Percentiles rank a stretch among this genome's conserved stretches.
These are phyloP conservation scores for Notothenia coriiceps DNA, from an alignment of 2,113 vertebrate species.

Conservation along the genomic window DNA sequence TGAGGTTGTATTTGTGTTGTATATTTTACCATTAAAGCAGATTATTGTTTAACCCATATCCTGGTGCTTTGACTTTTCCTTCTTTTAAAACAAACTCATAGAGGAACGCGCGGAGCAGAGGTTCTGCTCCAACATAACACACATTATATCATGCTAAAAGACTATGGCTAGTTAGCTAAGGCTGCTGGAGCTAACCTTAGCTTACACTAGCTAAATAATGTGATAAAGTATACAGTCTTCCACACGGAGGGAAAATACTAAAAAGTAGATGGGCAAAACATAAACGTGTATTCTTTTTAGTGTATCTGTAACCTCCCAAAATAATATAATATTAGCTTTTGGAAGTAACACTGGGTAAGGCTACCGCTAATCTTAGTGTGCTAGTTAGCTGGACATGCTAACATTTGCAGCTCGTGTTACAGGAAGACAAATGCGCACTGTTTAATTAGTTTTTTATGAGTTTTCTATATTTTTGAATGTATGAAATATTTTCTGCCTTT, in stretches of 20 bases:
- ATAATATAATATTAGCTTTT: not conserved
- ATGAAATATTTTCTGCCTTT: not conserved
- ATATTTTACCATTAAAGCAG: too few species aligned
- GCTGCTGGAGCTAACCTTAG: not conserved
- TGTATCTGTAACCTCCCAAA: not conserved
- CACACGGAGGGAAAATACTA: not conserved
- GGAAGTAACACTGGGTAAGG: not conserved
- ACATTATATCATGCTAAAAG: too few species aligned
- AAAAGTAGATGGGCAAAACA: not conserved
- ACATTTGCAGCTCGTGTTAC: not conserved
- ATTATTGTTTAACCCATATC: too few species aligned
- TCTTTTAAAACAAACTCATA: too few species aligned
- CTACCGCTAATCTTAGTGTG: not conserved
- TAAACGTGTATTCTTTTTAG: not conserved
- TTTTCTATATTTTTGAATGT: not conserved
- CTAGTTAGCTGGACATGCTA: not conserved
- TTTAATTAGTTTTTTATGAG: too few species aligned
- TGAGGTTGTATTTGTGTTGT: too few species aligned
- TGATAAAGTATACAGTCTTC: not conserved
- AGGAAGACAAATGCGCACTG: not conserved
- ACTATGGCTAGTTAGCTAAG: too few species aligned
- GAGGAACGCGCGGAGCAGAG: too few species aligned
- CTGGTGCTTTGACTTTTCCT: too few species aligned
- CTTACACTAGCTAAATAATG: too few species aligned
- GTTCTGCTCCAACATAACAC: too few species aligned